Evolutionary conservation across 2,797 vertebrate species (phyloP), one percentile per base, ranked within the genome.

Genomic region (Cuculus canorus): DNA sequence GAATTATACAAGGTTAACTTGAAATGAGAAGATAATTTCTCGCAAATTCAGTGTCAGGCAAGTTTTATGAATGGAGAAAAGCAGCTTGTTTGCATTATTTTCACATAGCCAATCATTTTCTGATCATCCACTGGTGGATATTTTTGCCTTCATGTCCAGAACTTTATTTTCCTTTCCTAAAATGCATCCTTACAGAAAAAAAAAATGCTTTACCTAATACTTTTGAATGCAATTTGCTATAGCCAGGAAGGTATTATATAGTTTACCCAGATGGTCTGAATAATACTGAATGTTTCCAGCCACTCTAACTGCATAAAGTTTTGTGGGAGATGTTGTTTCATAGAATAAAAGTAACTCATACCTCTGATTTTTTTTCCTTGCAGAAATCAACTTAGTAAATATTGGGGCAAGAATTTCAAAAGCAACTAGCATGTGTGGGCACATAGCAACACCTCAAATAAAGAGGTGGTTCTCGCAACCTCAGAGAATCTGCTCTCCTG

Each of bases 231-330:
- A 75, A 22, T 75, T 77, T 78, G 9, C 54, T 57, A 30, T 30
- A 61, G 30, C 39, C 8, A 16, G 30, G 39, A 28, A 63, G 43
- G 41, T 19, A 69, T 68, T 59, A 39, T 80, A 43, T 17, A 63
- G 16, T 72, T 84, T 81, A 93, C 16, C 41, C 80, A 93, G 88
- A 84, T 76, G 80, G 72, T 85, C 65, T 88, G 48, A 89, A 80
- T 88, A 88, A 86, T 37, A 81, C 39, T 33, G 65, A 84, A 66
- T 72, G 11, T 81, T 83, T 89, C 72, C 79, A 68, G 24, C 35
- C 82, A 88, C 10, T 69, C 43, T 69, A 88, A 92, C 57, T 89
- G 56, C 24, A 86, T 33, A 54, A 7, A 43, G 23, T 88, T 50
- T 85, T 84, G 28, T 71, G 77, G 53, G 64, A 75, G 23, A 64